A percentile compares a stretch with the other conserved stretches of the same genome.
Conservation (phyloP, 2,797 vertebrate genomes). For the Hydrocynus forskahlii region DNA sequence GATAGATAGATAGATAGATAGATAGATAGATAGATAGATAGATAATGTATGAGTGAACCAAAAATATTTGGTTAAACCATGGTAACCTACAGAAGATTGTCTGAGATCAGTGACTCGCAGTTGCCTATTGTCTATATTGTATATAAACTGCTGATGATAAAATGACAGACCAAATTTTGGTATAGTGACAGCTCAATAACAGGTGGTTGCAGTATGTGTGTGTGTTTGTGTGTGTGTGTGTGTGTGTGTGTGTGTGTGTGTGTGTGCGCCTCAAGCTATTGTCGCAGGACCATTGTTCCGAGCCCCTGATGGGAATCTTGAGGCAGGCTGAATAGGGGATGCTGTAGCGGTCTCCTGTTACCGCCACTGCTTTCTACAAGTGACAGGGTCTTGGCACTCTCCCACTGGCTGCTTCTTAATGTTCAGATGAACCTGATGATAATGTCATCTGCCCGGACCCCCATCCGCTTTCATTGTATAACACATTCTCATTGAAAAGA, state of each 20-base stretch:
- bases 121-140: neutral
- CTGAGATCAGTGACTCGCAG: neutral
- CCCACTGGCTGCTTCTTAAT: slow-evolving; percentile 62
- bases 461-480: slow-evolving; percentile 60
- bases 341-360: slow-evolving; percentile 60
- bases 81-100: too few relatives aligned
- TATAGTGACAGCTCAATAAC: neutral
- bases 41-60: too few relatives aligned
- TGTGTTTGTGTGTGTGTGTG: neutral
- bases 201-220: neutral
- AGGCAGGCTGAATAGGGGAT: slow-evolving; percentile 44
- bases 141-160: neutral
- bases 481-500: slow-evolving; percentile 68
- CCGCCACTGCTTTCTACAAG: slow-evolving; percentile 47
- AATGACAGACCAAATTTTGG: neutral
- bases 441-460: slow-evolving; percentile 54
- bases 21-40: too few relatives aligned
- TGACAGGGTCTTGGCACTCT: slow-evolving; percentile 55
- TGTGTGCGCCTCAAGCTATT: slow-evolving; percentile 44
- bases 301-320: slow-evolving; percentile 57
- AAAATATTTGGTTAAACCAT: too few relatives aligned
- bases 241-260: neutral
- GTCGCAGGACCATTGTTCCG: slow-evolving; percentile 64
- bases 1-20: too few relatives aligned
- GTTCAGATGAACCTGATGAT: slow-evolving; percentile 65